Evolutionary conservation across 2,888 invertebrate species (phyloP), one percentile per base, ranked within the genome.

Genomic region (Agriopis leucophaearia): DNA sequence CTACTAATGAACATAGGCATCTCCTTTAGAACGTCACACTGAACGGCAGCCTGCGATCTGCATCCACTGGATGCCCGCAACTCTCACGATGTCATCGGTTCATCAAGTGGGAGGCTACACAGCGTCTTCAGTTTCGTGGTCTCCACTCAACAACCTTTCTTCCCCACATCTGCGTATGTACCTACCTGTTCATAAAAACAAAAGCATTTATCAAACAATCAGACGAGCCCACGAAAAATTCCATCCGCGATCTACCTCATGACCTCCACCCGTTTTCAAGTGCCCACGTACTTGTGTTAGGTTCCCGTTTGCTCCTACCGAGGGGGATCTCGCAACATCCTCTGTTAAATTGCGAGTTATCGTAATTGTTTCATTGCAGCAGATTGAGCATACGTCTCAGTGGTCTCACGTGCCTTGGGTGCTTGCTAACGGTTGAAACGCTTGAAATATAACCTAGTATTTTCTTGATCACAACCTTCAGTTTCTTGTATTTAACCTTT

Each of bases 331-430:
- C 84, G 94, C 92, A 91, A 94, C 94, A 91, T 94, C 94, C 94
- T 92, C 87, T 87, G 88, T 87, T 92, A 93, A 92, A 94, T 94
- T 93, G 93, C 92, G 92, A 90, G 89, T 92, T 92, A 94, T 92
- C 90, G 92, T 94, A 94, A 94, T 94, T 94, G 92, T 90, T 91
- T 92, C 90, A 91, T 92, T 92, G 91, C 89, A 88, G 81, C 90
- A 90, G 90, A 92, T 91, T 93, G 89, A 85, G 84, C 82, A 84
- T 81, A 80, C 77, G 79, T 84, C 81, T 81, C 82, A 75, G 77
- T 77, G 77, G 73, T 77, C 75, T 82, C 79, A 84, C 82, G 88
- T 79, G 85, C 52, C 36, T 78, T 82, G 87, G 88, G 87, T 83
- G 87, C 86, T 51, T 48, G 47, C 57, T 45, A 35, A 63, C 38